These are phyloP conservation scores for Puma concolor DNA, from an alignment of 2,113 vertebrate species.

Conservation along the genomic window DNA sequence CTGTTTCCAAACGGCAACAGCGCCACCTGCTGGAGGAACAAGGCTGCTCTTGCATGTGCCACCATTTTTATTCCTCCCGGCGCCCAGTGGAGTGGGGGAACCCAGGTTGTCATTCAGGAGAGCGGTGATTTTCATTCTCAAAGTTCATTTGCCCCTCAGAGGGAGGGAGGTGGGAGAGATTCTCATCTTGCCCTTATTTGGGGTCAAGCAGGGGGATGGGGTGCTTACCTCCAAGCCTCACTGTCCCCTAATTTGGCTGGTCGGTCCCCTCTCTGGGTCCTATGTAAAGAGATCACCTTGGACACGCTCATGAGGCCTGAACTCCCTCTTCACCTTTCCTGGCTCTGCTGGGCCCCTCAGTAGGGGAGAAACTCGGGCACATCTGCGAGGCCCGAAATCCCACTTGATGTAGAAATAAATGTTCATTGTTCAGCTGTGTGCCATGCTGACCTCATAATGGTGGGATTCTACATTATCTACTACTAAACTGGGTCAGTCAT, in stretches of 20 bases:
- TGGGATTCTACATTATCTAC: accelerated
- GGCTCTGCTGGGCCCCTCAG: background rate
- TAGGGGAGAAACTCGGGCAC: background rate
- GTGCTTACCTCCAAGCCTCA: background rate
- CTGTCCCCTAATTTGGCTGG: background rate
- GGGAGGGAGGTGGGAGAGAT: accelerated
- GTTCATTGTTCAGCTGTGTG: accelerated
- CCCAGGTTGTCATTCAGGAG: background rate
- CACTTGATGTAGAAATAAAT: background rate
- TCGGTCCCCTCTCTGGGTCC: background rate
- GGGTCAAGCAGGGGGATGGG: background rate
- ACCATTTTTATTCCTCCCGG: background rate
- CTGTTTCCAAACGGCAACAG: background rate
- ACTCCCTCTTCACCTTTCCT: background rate
- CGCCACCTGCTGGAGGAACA: constrained; percentile 46
- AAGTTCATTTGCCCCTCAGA: background rate
- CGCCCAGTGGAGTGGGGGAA: accelerated
- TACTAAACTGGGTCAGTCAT: background rate
- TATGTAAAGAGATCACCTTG: background rate
- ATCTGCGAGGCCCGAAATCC: background rate
- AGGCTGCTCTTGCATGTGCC: background rate
- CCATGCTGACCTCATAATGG: accelerated
- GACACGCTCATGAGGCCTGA: background rate
- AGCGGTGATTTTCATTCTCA: background rate
- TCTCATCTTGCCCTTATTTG: background rate